Conservation (phyloP, 2,797 vertebrate genomes). For the Ptychobarbus kaznakovi region DNA sequence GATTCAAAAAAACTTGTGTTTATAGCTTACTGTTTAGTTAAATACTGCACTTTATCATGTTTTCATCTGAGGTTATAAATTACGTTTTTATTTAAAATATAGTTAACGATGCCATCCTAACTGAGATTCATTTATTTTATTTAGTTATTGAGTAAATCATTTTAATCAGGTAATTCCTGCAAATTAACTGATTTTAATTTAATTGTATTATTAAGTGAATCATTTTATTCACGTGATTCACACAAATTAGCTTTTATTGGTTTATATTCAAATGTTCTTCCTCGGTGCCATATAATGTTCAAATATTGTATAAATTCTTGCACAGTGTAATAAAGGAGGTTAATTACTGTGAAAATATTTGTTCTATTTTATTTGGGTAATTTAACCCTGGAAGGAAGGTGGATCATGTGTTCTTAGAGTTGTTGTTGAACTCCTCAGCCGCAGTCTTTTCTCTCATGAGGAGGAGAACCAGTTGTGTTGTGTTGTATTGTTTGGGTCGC, state of each 20-base stretch:
- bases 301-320: neutral
- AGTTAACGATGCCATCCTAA: too few relatives aligned
- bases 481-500: slow-evolving; percentile 2
- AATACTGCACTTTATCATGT: too few relatives aligned
- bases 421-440: neutral
- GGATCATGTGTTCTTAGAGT: neutral
- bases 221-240: neutral
- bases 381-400: neutral
- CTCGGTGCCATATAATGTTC: neutral
- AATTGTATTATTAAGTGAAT: too few relatives aligned
- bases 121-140: too few relatives aligned
- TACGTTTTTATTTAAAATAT: too few relatives aligned
- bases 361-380: neutral
- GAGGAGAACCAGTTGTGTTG: neutral
- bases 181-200: too few relatives aligned
- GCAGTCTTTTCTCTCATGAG: neutral
- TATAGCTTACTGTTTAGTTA: too few relatives aligned
- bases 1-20: too few relatives aligned
- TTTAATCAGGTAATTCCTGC: neutral
- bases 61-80: too few relatives aligned
- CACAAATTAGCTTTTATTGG: neutral
- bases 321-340: neutral
- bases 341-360: neutral
- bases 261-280: neutral
- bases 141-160: neutral